Base-by-base conservation (phyloP, 2,113 vertebrate genomes). In the Suricata suricatta region DNA sequence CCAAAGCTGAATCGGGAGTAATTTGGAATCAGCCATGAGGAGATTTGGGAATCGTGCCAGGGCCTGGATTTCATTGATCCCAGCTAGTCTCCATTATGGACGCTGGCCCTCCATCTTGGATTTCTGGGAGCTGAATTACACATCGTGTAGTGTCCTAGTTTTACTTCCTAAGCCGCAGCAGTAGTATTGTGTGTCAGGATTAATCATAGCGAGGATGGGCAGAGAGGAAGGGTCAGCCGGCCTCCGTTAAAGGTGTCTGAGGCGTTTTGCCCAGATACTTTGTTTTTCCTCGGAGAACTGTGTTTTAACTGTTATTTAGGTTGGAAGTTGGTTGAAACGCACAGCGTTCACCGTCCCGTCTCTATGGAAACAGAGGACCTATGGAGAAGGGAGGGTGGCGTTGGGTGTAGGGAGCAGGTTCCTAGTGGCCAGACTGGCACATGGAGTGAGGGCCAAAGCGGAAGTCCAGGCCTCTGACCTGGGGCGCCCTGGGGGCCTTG, bases 1-100 rank as follows among this genome's bases (percentile, higher is more conserved):
- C 23, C 5, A 25, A 54, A 54, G 2, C 52, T 33, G 50, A 87
- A 44, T 92, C 60, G 50, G 69, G 60, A 63, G 57, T 84, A 33
- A 47, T 82, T 91, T 83, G 93, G 63, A 57, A 88, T 33, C 7
- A 63, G 3, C 23, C 66, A 27, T 33, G 41, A 63, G 52, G 86
- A 95, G 50, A 64, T 87, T 96, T 97, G 60, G 47, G 35, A 83
- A 95, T 86, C 57, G 27, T 93, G 35, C 95, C 57, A 68, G 72
- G 29, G 77, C 84, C 25, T 50, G 23, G 64, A 64, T 92, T 54
- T 92, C n/a, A 79, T 68, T 92, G 93, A 52, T 87, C 57, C 47
- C 0, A 50, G 41, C 12, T 66, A 21, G 88, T 81, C 13, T 93
- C 14, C 63, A 50, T 60, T 83, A 38, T 83, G n/a, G 50, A 50